Conservation (phyloP, 37 sponge, comb jelly and placozoan species). For the Axinella damicornis region DNA sequence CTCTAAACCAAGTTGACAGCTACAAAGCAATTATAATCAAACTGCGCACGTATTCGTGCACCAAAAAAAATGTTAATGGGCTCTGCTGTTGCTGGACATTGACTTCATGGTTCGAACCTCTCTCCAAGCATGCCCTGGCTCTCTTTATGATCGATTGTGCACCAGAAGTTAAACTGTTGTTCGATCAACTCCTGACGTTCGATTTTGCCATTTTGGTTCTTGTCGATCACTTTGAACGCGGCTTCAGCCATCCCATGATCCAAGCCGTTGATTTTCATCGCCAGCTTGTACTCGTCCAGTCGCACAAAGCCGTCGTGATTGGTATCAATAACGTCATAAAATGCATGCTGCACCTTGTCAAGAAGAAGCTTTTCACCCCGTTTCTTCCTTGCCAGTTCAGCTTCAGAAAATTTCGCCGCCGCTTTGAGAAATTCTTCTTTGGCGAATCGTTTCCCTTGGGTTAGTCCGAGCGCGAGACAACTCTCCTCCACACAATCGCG, state of each 20-base stretch:
- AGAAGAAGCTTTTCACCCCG: background rate
- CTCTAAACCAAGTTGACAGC: too few relatives aligned
- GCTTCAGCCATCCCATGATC: background rate
- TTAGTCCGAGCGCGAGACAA: background rate
- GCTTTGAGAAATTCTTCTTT: background rate
- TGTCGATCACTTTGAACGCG: background rate
- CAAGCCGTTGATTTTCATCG: background rate
- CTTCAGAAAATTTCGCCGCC: background rate
- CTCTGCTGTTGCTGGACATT: too few relatives aligned
- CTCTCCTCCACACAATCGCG: too few relatives aligned
- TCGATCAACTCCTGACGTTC: background rate
- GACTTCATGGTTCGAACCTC: too few relatives aligned
- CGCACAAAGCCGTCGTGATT: slow-evolving; percentile 1
- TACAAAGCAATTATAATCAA: too few relatives aligned
- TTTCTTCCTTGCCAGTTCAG: background rate
- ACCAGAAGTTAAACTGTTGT: slow-evolving; percentile 6
- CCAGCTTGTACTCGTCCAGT: slow-evolving; percentile 15
- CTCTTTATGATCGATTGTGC: background rate
- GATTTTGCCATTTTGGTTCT: slow-evolving; percentile 2
- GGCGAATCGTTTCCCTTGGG: background rate
- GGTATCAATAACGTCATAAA: slow-evolving; percentile 3
- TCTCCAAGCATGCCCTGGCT: background rate
- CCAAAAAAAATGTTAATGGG: too few relatives aligned
- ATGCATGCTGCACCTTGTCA: background rate
- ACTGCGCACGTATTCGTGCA: too few relatives aligned